Evolutionary conservation across 2,113 vertebrate genomes (phyloP), one percentile per base, ranked within the genome.

Genomic region (Ascaphus truei): DNA sequence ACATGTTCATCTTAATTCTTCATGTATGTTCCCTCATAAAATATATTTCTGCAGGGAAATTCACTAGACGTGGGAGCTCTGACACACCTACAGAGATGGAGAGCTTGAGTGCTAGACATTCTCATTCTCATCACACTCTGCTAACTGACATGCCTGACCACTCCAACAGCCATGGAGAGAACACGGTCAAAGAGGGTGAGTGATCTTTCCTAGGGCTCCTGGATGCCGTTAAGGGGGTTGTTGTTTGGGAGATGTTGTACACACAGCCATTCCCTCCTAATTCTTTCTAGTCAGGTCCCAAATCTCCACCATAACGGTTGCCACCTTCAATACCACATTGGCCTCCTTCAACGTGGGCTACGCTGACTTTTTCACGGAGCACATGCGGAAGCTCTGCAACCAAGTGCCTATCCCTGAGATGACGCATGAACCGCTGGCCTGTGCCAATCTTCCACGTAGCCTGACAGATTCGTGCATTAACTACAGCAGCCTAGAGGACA

Each of bases 391-490:
- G 62, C 90, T 99, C 11, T 99, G 96, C 74, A 97, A 92, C 83
- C 98, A 97, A 0, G 93, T 92, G 62, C 91, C 93, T 16, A 87
- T 92, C 8, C 93, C 93, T 0, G 95, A 98, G 87, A 87, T 96
- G 85, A 93, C 95, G 0, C 90, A 89, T 0, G 96, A 99, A 75
- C 95, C 98, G 0, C 82, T 99, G 58, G 94, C 96, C 0, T 98
- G 98, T 20, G 90, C 94, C 59, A 99, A 99, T 83, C 89, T 99
- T 50, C 98, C 98, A 0, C 92, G 98, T 57, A 99, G 96, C 80
- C 86, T 99, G 80, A 99, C 96, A 0, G 96, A 99, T 83, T 99
- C 98, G 75, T 99, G 98, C 84, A 98, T 99, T 85, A 98, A 98
- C 88, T 99, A 99, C 81, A 96, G 95, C 67, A 96, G 92, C 65